phyloP scores from a whole-genome alignment of 2,888 invertebrate species.

The Trachelus tabidus region DNA sequence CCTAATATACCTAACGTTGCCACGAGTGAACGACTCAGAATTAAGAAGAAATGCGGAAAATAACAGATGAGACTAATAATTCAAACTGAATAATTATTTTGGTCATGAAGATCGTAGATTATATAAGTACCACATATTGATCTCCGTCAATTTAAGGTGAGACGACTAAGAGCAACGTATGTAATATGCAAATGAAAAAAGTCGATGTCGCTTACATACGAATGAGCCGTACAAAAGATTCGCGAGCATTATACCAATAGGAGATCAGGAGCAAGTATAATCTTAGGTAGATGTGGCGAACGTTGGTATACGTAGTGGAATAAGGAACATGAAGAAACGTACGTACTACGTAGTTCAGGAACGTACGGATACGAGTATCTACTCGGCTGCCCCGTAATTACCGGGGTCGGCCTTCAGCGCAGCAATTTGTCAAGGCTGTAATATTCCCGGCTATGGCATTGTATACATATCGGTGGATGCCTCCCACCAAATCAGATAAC shows the following conservation, averaged over 20 bases:
- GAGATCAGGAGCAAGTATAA: not conserved
- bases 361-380: not conserved
- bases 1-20: not conserved
- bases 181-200: not conserved
- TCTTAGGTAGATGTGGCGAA: not conserved
- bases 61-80: too few relatives aligned
- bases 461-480: constrained; percentile 59
- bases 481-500: constrained; percentile 59
- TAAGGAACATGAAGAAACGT: not conserved
- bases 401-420: constrained; percentile 62
- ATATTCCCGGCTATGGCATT: constrained; percentile 33
- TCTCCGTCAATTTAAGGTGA: too few relatives aligned
- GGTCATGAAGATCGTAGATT: too few relatives aligned
- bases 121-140: too few relatives aligned
- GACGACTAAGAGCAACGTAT: not conserved
- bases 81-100: too few relatives aligned
- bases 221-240: not conserved
- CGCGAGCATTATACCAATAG: not conserved
- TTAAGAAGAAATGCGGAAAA: too few relatives aligned
- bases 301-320: not conserved
- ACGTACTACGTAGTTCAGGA: not conserved
- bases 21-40: not conserved
- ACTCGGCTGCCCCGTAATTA: constrained; percentile 57
- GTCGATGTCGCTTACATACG: not conserved
- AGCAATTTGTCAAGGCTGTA: constrained; percentile 65